Conservation (phyloP, 2,113 vertebrate genomes). For the Ifrita kowaldi region DNA sequence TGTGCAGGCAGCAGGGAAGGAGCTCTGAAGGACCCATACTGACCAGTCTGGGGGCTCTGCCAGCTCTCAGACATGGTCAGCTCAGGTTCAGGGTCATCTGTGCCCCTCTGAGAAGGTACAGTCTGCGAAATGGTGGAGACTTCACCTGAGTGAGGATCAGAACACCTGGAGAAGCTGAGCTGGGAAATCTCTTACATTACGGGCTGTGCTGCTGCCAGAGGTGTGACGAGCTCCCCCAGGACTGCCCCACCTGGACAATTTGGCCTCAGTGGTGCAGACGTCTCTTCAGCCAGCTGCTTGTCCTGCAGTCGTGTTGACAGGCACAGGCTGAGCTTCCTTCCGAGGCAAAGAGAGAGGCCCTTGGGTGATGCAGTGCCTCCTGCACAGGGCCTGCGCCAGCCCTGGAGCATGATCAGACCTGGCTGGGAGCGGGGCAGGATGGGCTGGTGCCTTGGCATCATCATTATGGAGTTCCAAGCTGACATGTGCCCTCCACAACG, state of each 20-base stretch:
- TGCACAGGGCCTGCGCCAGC: not conserved
- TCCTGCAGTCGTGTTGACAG: not conserved
- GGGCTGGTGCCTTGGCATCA: not conserved
- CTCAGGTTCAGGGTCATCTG: not conserved
- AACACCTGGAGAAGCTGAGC: not conserved
- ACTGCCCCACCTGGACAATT: not conserved
- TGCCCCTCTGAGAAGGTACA: not conserved
- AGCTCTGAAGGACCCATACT: fast-evolving
- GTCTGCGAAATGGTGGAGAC: not conserved
- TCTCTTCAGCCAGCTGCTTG: not conserved
- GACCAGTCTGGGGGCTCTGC: not conserved
- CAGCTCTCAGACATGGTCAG: not conserved
- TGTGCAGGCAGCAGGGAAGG: not conserved
- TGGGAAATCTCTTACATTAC: not conserved
- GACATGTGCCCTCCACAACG: not conserved
- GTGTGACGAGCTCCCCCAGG: not conserved
- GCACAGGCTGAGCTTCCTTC: not conserved
- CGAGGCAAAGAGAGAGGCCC: not conserved
- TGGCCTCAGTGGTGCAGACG: not conserved
- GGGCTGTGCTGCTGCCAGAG: not conserved
- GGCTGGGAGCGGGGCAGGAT: not conserved
- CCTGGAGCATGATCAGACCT: not conserved
- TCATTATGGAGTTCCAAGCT: not conserved
- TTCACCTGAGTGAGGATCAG: not conserved
- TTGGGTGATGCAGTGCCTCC: not conserved